These are phyloP conservation scores for Colius striatus DNA, from an alignment of 2,113 vertebrate species.

Conservation along the genomic window DNA sequence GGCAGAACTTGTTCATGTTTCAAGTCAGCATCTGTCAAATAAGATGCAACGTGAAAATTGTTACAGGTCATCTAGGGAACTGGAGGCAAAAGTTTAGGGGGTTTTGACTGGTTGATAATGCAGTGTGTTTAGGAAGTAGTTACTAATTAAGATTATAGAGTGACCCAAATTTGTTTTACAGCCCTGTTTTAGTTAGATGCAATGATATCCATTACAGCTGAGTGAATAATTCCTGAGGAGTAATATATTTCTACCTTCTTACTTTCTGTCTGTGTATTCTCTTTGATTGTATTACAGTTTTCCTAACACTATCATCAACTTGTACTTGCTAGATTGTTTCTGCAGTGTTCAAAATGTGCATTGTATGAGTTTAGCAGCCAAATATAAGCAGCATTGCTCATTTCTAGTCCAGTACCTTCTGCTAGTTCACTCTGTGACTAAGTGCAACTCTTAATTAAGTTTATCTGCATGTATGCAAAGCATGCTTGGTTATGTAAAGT, in stretches of 20 bases:
- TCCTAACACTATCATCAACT: background rate
- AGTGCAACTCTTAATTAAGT: constrained; percentile 19
- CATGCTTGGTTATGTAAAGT: background rate
- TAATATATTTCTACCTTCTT: background rate
- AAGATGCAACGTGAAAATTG: background rate
- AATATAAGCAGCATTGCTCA: background rate
- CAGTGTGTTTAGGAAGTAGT: background rate
- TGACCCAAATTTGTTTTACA: background rate
- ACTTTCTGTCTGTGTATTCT: background rate
- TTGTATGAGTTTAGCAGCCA: background rate
- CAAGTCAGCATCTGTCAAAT: background rate
- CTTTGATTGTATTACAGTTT: background rate
- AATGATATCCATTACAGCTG: background rate
- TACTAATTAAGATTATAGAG: background rate
- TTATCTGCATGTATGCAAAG: constrained; percentile 44
- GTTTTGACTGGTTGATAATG: background rate
- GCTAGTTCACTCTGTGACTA: background rate
- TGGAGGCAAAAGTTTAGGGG: background rate
- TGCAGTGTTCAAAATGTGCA: background rate
- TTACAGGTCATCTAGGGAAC: background rate
- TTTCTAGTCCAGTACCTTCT: background rate
- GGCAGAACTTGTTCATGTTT: constrained; percentile 11
- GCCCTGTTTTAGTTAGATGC: background rate
- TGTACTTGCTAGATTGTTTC: background rate
- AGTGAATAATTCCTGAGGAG: background rate